phyloP scores from a whole-genome alignment of 1,140 invertebrate species.

The Pinna nobilis region DNA sequence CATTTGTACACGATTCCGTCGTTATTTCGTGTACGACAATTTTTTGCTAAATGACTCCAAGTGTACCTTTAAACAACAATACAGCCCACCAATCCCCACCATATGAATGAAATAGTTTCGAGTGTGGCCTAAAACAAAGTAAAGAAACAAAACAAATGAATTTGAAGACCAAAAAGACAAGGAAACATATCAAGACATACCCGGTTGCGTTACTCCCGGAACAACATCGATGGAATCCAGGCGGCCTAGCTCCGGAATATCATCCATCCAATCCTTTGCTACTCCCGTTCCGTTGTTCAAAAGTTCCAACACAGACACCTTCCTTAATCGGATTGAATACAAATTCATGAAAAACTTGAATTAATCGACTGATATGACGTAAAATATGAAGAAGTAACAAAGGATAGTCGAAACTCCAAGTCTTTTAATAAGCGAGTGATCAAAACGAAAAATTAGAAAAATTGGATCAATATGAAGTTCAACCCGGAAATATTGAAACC shows the following conservation, averaged over 20 bases:
- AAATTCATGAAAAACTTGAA: background rate
- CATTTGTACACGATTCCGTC: too few relatives aligned
- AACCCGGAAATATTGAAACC: too few relatives aligned
- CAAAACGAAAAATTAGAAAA: too few relatives aligned
- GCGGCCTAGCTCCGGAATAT: slow-evolving; percentile 28
- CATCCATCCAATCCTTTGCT: slow-evolving; percentile 13
- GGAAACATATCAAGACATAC: background rate
- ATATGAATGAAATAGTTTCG: too few relatives aligned
- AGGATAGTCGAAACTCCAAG: background rate
- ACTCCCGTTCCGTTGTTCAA: background rate
- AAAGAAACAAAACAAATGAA: too few relatives aligned
- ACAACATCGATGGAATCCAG: slow-evolving; percentile 23
- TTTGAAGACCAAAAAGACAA: background rate
- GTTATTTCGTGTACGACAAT: too few relatives aligned
- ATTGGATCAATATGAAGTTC: too few relatives aligned
- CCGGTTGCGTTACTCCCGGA: slow-evolving; percentile 22
- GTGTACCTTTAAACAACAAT: too few relatives aligned
- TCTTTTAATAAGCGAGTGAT: too few relatives aligned
- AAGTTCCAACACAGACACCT: background rate
- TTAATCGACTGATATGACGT: background rate
- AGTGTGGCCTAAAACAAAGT: too few relatives aligned
- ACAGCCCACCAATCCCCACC: too few relatives aligned
- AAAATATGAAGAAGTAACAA: background rate
- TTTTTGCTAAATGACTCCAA: too few relatives aligned
- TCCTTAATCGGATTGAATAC: background rate